phyloP scores from a whole-genome alignment of 1,140 invertebrate species.

The Ceratosolen solmsi region DNA sequence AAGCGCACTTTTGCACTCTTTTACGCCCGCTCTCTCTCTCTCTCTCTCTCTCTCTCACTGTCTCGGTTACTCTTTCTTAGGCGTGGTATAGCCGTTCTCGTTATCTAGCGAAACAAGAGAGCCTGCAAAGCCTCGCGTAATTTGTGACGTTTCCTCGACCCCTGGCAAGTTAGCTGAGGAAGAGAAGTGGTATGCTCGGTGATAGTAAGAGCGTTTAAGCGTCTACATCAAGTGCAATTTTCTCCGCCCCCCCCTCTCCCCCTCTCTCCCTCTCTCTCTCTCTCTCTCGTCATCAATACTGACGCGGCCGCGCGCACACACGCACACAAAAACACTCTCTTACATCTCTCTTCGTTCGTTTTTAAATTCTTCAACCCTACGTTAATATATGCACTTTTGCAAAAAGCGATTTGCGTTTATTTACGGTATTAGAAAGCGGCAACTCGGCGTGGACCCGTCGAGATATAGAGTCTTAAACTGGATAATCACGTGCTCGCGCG shows the following conservation, averaged over 20 bases:
- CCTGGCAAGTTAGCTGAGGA: slow-evolving; percentile 41
- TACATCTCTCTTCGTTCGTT: slow-evolving; percentile 45
- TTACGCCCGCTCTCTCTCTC: slow-evolving; percentile 16
- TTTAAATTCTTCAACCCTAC: slow-evolving; percentile 42
- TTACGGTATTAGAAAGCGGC: slow-evolving; percentile 40
- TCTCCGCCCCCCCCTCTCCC: slow-evolving; percentile 31
- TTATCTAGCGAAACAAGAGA: slow-evolving; percentile 45
- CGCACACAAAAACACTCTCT: neutral
- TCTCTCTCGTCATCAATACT: neutral
- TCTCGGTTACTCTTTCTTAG: slow-evolving; percentile 46
- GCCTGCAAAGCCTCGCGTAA: slow-evolving; percentile 32
- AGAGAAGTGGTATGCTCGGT: slow-evolving; percentile 49
- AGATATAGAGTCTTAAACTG: slow-evolving; percentile 39
- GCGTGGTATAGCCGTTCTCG: slow-evolving; percentile 48
- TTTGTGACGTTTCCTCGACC: slow-evolving; percentile 48
- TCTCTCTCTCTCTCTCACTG: neutral
- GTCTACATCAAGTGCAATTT: slow-evolving; percentile 49
- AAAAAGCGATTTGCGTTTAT: slow-evolving; percentile 41
- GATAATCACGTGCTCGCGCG: slow-evolving; percentile 33
- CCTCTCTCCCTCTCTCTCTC: neutral
- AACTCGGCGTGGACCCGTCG: neutral
- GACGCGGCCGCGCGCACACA: neutral
- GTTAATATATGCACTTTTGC: slow-evolving; percentile 51
- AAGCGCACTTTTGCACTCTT: slow-evolving; percentile 14
- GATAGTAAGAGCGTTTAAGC: slow-evolving; percentile 46